Conservation (phyloP, 2,113 vertebrate genomes). For the Antechinus stuartii region DNA sequence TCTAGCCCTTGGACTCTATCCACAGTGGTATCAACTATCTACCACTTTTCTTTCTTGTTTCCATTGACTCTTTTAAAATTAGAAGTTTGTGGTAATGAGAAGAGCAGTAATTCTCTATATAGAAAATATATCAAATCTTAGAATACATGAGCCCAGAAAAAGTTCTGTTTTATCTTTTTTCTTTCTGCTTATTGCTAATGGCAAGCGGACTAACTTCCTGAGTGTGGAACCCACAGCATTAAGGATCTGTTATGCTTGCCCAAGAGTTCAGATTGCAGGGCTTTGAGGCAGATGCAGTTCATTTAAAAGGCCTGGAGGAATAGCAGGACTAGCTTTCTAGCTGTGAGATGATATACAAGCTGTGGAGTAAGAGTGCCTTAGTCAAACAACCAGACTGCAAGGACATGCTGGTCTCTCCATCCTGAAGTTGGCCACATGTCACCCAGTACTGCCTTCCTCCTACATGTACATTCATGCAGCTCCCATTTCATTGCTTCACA, state of each 20-base stretch:
- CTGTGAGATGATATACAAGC: neutral
- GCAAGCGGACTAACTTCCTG: neutral
- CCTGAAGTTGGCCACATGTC: neutral
- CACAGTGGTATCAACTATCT: neutral
- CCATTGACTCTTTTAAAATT: neutral
- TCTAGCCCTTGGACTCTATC: neutral
- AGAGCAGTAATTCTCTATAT: neutral
- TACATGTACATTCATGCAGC: too few species aligned
- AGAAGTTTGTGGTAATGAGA: neutral
- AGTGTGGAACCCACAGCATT: neutral
- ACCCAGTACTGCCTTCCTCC: rapidly evolving
- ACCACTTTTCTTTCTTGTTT: too few species aligned
- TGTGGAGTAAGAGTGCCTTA: neutral
- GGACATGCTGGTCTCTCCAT: rapidly evolving
- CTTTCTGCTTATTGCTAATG: neutral
- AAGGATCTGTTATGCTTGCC: neutral
- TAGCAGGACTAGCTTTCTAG: neutral
- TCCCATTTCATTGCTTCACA: rapidly evolving
- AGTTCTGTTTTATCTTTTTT: neutral
- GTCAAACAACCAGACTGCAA: neutral
- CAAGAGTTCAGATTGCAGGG: neutral
- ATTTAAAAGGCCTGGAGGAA: neutral
- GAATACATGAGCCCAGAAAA: too few species aligned
- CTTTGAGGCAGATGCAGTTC: neutral
- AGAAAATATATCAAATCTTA: neutral